Evolutionary conservation across 2,888 invertebrate genomes (phyloP).

Genomic region (Amaurobius ferox): DNA sequence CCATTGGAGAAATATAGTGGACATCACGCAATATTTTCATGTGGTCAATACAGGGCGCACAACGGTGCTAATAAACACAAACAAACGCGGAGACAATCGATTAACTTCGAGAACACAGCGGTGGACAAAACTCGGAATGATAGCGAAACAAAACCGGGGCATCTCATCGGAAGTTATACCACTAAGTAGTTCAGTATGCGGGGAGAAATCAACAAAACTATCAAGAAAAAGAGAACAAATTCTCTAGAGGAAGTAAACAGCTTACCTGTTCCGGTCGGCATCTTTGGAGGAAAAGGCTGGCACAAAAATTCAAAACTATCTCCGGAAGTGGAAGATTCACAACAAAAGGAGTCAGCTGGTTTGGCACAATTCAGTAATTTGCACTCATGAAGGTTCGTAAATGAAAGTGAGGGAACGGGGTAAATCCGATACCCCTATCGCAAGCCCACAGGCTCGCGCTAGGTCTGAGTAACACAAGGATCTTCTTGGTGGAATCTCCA

Average conservation of each 20-base stretch:
- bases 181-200: constrained; percentile 48
- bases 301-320: constrained; percentile 19
- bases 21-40: not conserved
- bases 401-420: not conserved
- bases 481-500: not conserved
- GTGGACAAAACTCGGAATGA: constrained; percentile 15
- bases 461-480: constrained; percentile 23
- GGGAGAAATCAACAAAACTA: constrained; percentile 44
- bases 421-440: constrained; percentile 25
- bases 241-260: constrained; percentile 60
- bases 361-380: constrained; percentile 2
- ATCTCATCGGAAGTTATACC: constrained; percentile 25
- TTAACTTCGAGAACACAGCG: constrained; percentile 19
- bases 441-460: constrained; percentile 47
- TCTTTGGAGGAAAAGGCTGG: constrained; percentile 30
- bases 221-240: constrained; percentile 59
- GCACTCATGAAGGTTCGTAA: not conserved
- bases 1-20: not conserved
- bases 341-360: constrained; percentile 23
- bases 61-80: constrained; percentile 31
- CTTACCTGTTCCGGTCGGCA: constrained; percentile 69
- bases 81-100: constrained; percentile 36
- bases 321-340: constrained; percentile 37
- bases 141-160: constrained; percentile 33
- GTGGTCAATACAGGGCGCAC: constrained; percentile 13